phyloP scores from a whole-genome alignment of 1,140 invertebrate genomes.

The Laupala kohalensis region DNA sequence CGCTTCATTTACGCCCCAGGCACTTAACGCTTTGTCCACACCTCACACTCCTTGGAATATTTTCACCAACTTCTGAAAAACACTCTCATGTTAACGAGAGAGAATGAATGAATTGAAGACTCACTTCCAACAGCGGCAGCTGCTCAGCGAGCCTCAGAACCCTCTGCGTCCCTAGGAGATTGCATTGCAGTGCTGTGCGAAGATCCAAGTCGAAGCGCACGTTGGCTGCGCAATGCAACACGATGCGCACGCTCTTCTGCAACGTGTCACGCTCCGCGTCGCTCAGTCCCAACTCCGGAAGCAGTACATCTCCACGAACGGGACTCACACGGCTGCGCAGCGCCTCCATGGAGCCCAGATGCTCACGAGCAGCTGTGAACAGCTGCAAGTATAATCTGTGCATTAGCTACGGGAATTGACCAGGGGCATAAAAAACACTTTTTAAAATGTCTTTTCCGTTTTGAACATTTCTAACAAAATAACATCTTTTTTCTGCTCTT shows the following conservation, averaged over 20 bases:
- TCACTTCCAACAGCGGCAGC: constrained; percentile 25
- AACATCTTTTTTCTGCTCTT: no score
- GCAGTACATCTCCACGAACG: constrained; percentile 14
- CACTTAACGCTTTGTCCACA: no score
- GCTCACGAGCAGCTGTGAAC: constrained; percentile 26
- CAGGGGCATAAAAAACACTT: no score
- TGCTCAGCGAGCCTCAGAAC: constrained; percentile 29
- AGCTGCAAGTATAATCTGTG: constrained; percentile 21
- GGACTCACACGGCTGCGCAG: not conserved
- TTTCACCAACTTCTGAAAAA: no score
- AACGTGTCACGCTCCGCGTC: constrained; percentile 1
- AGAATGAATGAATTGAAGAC: not conserved
- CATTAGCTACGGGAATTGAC: no score
- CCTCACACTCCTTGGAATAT: no score
- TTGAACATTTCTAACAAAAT: no score
- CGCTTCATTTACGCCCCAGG: no score
- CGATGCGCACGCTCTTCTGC: constrained; percentile 35
- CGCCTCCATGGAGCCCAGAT: constrained; percentile 13
- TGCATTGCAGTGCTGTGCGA: constrained; percentile 23
- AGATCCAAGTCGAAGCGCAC: constrained; percentile 51
- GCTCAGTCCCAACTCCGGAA: constrained; percentile 4
- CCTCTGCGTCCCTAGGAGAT: constrained; percentile 28
- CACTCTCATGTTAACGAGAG: not conserved
- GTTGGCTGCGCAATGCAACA: constrained; percentile 55
- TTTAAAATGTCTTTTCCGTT: no score